Evolutionary conservation across 1,140 invertebrate species (phyloP), one percentile per base, ranked within the genome.

Genomic region (Penaeus japonicus): DNA sequence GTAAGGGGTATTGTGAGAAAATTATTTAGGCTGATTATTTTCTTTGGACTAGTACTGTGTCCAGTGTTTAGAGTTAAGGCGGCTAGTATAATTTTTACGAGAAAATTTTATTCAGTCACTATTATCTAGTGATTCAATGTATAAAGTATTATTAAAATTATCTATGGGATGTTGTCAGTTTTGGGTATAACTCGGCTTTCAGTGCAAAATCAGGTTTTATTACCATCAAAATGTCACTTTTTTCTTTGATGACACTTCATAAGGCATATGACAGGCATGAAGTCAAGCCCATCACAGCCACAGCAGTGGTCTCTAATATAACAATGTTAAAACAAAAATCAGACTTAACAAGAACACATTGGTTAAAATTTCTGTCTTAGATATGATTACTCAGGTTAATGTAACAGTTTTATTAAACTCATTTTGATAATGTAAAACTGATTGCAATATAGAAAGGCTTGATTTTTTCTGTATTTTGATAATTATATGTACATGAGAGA

Each of bases 111-210:
- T 78, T 55, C 62, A 54, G 62, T 84, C 70, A 77, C 65, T 77
- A 59, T 85, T 85, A 39, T 27, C 32, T 59, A 77, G 73, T 85
- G 30, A 54, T 85, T 85, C 55, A 77, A 35, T 85, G 84, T 77
- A 85, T 78, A 77, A 85, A 59, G 73, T 55, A 78, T 85, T 85
- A 85, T 75, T 55, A 85, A 55, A 30, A 85, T 85, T 47, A 39
- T 85, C 30, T 85, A 85, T 85, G 84, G 84, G 84, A 78, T 85
- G 83, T 75, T 75, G 84, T 85, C 65, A 77, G 73, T 78, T 85
- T 85, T 53, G 84, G 84, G 70, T 35, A 78, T 55, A 57, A 55
- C 24, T 78, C 35, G 20, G 84, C 62, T 84, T 77, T 75, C 70
- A 73, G 54, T 85, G 84, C 73, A 57, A 85, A 78, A 77, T 85